Base-by-base conservation (phyloP, 2,888 invertebrate genomes). In the Caenorhabditis sp. region DNA sequence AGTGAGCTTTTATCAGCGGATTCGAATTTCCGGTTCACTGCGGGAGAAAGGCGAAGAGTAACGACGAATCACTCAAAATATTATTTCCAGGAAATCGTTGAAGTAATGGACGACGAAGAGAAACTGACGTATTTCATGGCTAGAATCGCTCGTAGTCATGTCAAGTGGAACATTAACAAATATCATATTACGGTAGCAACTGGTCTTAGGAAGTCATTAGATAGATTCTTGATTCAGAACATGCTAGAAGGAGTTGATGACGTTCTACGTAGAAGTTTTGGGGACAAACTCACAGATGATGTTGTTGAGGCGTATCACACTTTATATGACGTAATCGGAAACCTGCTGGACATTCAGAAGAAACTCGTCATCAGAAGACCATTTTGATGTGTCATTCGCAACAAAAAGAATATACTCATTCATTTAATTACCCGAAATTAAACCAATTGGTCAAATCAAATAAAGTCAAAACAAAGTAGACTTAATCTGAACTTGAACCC, bases 311-410 rank as follows among this genome's bases (percentile, higher is more conserved):
- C 89, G 8, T 89, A 87, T 84, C 80, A 68, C 24, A 83, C 80
- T 6, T 65, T 89, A n/a, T 89, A 88, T 60, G 87, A 88, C 51
- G 87, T 88, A 64, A 88, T 89, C 51, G 89, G 89, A 37, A 88
- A 88, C 69, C 62, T 88, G 22, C 58, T 88, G 76, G 82, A 87
- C 37, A 79, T 77, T 58, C 79, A 85, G 76, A 83, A 80, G 61
- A 78, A 72, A 32, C 56, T 78, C 22, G 74, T 78, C n/a, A 47
- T 61, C 20, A 53, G 67, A 56, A 65, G 67, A 65, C 60, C 35
- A n/a, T 77, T 77, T 26, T 77, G n/a, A 64, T 20, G 13, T 18
- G 40, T 20, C 13, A 28, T 26, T 18, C 32, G 13, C 26, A 44
- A 18, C 20, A 35, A 47, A 6, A 15, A 56, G 15, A 32, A 24